Evolutionary conservation across 2,888 invertebrate genomes (phyloP), one percentile per base, ranked within the genome.

Genomic region (Mystacides longicornis): DNA sequence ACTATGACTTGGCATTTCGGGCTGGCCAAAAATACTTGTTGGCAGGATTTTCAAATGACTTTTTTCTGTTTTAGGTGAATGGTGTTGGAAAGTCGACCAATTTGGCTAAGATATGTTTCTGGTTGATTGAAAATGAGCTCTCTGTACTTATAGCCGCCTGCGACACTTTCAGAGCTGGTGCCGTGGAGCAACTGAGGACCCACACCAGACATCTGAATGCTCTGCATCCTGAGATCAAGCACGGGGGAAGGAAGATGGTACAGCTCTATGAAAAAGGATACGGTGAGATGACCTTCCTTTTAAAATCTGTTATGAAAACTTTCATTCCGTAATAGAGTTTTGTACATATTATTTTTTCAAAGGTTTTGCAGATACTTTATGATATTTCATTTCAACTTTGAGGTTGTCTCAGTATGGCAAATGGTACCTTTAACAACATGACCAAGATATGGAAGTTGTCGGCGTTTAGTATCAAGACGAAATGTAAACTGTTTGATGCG

Each of bases 81-180:
- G 99, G 99, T 16, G 99, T 99, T 0, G 99, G 99, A 52, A 99
- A 99, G 68, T 97, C 96, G 0, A 99, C 99, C 2, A 99, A 99
- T 76, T 77, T 99, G 52, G 98, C 99, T 0, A 99, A 99, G 83
- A 96, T 99, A 64, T 94, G 96, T 66, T 99, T 99, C 75, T 99
- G 99, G 99, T 77, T 99, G 64, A 92, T 98, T 61, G 98, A 99
- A 75, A 99, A 99, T 72, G 89, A 92, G 65, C 83, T 95, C 69
- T 86, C 89, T 31, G 99, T 99, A 31, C 75, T 99, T 67, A 97
- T 99, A 61, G 99, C 99, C 5, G 99, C 99, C 19, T 98, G 99
- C 69, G 99, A 99, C 75, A 99, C 99, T 43, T 99, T 99, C 80
- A 83, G 98, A 65, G 98, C 99, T 1, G 99, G 99, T 57, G 99